Base-by-base conservation (phyloP, 1,140 invertebrate species). In the Euwallacea fornicatus region DNA sequence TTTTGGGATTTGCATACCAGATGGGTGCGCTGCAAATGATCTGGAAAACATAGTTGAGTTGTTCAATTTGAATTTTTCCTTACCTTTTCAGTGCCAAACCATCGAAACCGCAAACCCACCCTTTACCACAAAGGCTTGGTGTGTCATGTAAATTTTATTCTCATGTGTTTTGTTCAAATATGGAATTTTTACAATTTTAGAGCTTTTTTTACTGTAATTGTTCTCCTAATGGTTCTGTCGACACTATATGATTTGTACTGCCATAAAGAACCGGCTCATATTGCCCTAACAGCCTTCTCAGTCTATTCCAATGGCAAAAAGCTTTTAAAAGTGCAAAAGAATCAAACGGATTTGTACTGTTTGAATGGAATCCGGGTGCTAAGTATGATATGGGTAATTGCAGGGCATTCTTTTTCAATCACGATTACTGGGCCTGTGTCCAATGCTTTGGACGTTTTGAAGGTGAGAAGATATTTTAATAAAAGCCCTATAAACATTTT, bases 381-480 rank as follows among this genome's bases (percentile, higher is more conserved):
- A 3, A 84, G 84, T 55, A 86, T 85, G 42, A 77, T 82, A 6
- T 87, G 86, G 85, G 84, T 88, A 8, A 79, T 87, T 11, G 77
- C 82, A 16, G 85, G 83, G 4, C 86, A 88, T 67, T 74, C 56
- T 13, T 43, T 69, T 15, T 72, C 70, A 8, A 55, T 71, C 7
- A 71, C 66, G 42, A 60, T 64, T 15, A 50, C 54, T 42, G 73
- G 68, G 46, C 76, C 76, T 11, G 21, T 76, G 15, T 50, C 71
- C 6, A 77, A 77, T 64, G 61, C 47, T 11, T 41, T 62, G 53
- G 73, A 74, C 60, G 58, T 74, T 42, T 16, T 69, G 43, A 43
- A 68, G 33, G 76, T 77, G 50, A 64, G 13, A 56, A 15, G 54
- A 15, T 56, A 2, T 43, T 61, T 61, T 42, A 13, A 56, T 13